Evolutionary conservation across 2,797 vertebrate genomes (phyloP), one percentile per base, ranked within the genome.

Genomic region (Okamejei kenojei): DNA sequence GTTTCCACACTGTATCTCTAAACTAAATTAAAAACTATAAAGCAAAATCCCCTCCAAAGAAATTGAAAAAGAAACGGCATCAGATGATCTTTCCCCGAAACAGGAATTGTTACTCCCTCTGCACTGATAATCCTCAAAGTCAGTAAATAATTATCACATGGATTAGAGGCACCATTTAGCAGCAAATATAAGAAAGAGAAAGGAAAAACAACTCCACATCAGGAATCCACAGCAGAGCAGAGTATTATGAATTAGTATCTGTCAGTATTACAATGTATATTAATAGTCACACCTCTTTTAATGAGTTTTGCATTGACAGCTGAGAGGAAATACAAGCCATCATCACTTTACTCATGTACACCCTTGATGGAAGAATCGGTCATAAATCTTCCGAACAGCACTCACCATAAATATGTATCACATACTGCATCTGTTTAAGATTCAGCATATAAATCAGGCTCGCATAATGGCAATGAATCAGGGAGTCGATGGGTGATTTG

Each of bases 201-300:
- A 95, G 95, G 96, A 96, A 96, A 96, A 96, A 95, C 96, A 96
- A 96, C 96, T 96, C 96, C 95, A 96, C 94, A 96, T 97, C 96
- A 97, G 95, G 96, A 96, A 96, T 96, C 94, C 95, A 96, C 95
- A 97, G 96, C 97, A 97, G 97, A 97, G 96, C 96, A 97, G 96
- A 96, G 97, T 97, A 97, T 99, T 98, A 99, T 99, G 99, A 99
- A 99, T 99, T 99, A 99, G 97, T 96, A 96, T 96, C 97, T 99
- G 98, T 99, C 99, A 98, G 98, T 98, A 98, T 99, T 99, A 99
- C 98, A 99, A 99, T 99, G 98, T 99, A 98, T 99, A 99, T 99
- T 99, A 99, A 99, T 99, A 98, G 98, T 99, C 98, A 98, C 98
- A 99, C 98, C 98, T 99, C 98, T 99, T 99, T 99, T 99, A 99